These are phyloP conservation scores for Dendrolimus houi DNA, from an alignment of 2,888 invertebrate species.

Conservation along the genomic window DNA sequence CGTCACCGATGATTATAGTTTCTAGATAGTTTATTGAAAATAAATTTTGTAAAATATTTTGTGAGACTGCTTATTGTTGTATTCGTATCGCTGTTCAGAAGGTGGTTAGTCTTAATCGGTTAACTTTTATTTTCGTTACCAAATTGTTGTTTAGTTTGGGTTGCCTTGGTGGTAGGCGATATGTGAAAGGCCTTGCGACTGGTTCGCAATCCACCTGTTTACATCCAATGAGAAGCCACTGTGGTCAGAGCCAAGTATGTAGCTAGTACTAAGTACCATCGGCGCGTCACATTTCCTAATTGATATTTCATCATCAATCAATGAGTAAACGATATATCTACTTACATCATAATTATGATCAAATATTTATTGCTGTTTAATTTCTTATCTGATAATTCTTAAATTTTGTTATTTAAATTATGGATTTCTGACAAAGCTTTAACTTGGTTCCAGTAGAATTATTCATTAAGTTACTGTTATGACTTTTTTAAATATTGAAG, in stretches of 20 bases:
- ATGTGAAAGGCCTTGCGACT: no score
- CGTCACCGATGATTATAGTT: constrained; percentile 68
- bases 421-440: constrained; percentile 75
- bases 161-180: constrained; percentile 62
- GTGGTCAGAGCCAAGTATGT: constrained; percentile 15
- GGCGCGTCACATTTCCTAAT: constrained; percentile 42
- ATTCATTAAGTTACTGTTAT: constrained; percentile 76
- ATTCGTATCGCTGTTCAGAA: constrained; percentile 66
- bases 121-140: constrained; percentile 73
- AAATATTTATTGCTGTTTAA: constrained; percentile 75
- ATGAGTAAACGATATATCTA: no score
- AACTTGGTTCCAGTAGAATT: constrained; percentile 76
- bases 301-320: constrained; percentile 13
- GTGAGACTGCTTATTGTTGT: constrained; percentile 77
- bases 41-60: constrained; percentile 71
- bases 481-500: constrained; percentile 69
- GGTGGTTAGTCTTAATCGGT: constrained; percentile 62
- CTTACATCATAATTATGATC: constrained; percentile 38
- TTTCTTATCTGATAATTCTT: constrained; percentile 67
- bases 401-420: constrained; percentile 73
- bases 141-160: constrained; percentile 70
- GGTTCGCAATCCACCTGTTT: no score
- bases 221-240: constrained; percentile 11
- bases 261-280: constrained; percentile 36
- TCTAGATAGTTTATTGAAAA: constrained; percentile 70